Percentiles rank a stretch among this genome's conserved stretches.
phyloP scores from a whole-genome alignment of 1,140 invertebrate species.

The Pararge aegeria region DNA sequence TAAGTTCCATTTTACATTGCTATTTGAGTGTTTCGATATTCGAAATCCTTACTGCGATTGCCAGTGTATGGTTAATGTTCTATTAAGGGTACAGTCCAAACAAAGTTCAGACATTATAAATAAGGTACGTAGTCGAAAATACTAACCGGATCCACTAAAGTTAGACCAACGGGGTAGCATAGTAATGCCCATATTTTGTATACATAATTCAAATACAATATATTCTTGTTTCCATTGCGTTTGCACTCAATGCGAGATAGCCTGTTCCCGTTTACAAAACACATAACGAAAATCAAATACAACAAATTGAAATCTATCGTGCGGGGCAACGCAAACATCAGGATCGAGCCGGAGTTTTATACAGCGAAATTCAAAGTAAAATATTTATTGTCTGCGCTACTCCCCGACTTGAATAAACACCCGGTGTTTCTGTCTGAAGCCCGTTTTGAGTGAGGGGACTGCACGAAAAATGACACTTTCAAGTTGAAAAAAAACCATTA shows the following conservation, averaged over 20 bases:
- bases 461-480: too few species aligned
- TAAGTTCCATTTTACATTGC: too few species aligned
- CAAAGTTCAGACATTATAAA: too few species aligned
- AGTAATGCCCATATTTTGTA: too few species aligned
- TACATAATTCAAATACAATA: conserved; percentile 14
- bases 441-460: conserved; percentile 3
- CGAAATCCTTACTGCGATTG: too few species aligned
- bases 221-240: conserved; percentile 19
- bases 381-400: conserved; percentile 59
- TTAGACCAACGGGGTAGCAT: too few species aligned
- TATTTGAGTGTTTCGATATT: too few species aligned
- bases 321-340: conserved; percentile 45
- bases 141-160: too few species aligned
- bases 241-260: conserved; percentile 19
- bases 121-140: too few species aligned
- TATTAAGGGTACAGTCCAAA: too few species aligned
- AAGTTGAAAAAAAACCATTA: too few species aligned
- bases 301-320: conserved; percentile 59
- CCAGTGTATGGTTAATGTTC: too few species aligned
- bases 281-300: conserved; percentile 61
- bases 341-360: conserved; percentile 37
- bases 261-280: conserved; percentile 33
- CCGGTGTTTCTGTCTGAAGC: conserved; percentile 30
- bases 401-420: conserved; percentile 43
- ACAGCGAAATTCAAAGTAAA: conserved; percentile 57